Conservation (phyloP, 1,140 invertebrate species). For the Brachystomella parvula region DNA sequence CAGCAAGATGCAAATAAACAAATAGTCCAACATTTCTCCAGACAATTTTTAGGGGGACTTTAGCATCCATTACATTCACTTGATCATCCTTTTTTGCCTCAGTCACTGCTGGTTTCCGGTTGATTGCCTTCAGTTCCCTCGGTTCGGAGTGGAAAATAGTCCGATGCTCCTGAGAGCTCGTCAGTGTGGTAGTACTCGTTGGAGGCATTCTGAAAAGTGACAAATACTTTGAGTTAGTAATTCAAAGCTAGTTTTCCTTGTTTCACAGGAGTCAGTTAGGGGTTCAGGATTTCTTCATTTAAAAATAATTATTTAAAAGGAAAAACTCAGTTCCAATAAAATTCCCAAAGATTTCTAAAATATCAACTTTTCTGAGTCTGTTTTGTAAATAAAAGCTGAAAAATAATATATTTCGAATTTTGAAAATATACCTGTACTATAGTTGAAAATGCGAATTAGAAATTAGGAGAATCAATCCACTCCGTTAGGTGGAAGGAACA, state of each 20-base stretch:
- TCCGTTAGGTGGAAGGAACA: too few relatives aligned
- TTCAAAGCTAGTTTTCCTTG: too few relatives aligned
- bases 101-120: background rate
- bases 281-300: too few relatives aligned
- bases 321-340: background rate
- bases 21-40: conserved; percentile 90
- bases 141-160: background rate
- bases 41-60: conserved; percentile 54
- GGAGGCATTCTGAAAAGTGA: background rate
- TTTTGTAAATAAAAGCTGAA: background rate
- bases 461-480: too few relatives aligned
- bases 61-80: background rate
- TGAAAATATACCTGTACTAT: too few relatives aligned
- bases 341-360: background rate
- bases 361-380: background rate
- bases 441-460: too few relatives aligned
- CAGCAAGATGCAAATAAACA: conserved; percentile 70
- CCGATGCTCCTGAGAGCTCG: background rate
- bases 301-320: background rate
- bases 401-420: too few relatives aligned
- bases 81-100: background rate
- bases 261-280: too few relatives aligned
- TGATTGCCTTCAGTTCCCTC: background rate
- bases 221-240: background rate
- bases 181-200: conserved; percentile 3